These are phyloP conservation scores for Platycercus adscitus DNA, from an alignment of 2,113 vertebrate species.

Conservation along the genomic window DNA sequence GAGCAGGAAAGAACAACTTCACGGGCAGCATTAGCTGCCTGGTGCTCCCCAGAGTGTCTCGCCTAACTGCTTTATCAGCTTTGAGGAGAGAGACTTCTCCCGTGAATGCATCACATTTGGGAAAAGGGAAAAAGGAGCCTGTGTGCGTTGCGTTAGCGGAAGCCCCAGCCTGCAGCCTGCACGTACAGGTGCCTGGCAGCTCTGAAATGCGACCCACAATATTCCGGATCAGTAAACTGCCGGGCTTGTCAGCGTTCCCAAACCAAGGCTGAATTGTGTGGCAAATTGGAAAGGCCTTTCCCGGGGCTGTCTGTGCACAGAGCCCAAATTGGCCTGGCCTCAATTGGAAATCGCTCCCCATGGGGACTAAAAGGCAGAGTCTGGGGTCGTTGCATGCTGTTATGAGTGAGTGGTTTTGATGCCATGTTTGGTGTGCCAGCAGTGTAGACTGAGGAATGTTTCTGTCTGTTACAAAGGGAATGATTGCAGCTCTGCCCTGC, in stretches of 20 bases:
- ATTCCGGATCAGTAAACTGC: background rate
- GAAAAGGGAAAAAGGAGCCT: background rate
- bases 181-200: background rate
- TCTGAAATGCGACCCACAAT: background rate
- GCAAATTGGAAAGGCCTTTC: slow-evolving; percentile 9
- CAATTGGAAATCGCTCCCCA: slow-evolving; percentile 15
- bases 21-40: accelerated
- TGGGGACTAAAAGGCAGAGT: background rate
- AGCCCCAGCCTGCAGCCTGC: slow-evolving; percentile 28
- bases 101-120: background rate
- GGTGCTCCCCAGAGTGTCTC: background rate
- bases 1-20: background rate
- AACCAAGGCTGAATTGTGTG: background rate
- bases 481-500: slow-evolving; percentile 40
- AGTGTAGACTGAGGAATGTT: slow-evolving; percentile 74
- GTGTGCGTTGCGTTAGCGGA: background rate
- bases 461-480: slow-evolving; percentile 49
- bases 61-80: slow-evolving; percentile 68
- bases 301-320: background rate
- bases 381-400: slow-evolving; percentile 73
- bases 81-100: slow-evolving; percentile 59
- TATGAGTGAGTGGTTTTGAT: slow-evolving; percentile 69
- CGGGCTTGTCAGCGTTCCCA: slow-evolving; percentile 18
- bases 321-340: background rate
- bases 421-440: slow-evolving; percentile 70